Percentiles rank a stretch among this genome's conserved stretches.
These are phyloP conservation scores for Cacoxenus indagator DNA, from an alignment of 2,888 invertebrate genomes.

Conservation along the genomic window DNA sequence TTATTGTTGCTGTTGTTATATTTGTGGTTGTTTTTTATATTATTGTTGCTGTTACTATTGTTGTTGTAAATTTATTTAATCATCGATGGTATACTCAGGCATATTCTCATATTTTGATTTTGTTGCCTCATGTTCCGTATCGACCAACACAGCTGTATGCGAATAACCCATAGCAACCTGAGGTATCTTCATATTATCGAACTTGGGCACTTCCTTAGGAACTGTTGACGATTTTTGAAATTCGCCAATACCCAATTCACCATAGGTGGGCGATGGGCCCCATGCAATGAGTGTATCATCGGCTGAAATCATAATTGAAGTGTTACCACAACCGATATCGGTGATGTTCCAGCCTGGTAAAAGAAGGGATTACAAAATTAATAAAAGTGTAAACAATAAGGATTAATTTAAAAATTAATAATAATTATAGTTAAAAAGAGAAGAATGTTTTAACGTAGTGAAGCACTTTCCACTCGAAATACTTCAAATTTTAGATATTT, in stretches of 20 bases:
- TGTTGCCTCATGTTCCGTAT: constrained; percentile 73
- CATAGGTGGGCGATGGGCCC: constrained; percentile 95
- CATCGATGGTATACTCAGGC: constrained; percentile 72
- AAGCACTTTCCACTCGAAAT: no score
- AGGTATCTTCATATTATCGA: constrained; percentile 82
- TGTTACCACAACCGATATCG: constrained; percentile 85
- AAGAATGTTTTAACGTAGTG: no score
- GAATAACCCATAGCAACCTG: constrained; percentile 88
- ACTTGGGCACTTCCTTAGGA: constrained; percentile 86
- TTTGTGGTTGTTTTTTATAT: constrained; percentile 23
- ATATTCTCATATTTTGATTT: constrained; percentile 73
- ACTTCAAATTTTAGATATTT: no score
- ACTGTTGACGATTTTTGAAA: constrained; percentile 88
- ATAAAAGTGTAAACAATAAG: not conserved
- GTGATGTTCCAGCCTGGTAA: constrained; percentile 87
- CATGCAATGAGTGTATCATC: constrained; percentile 92
- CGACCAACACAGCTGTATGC: constrained; percentile 80
- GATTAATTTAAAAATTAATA: not conserved
- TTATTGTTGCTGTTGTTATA: constrained; percentile 16
- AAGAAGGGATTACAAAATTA: not conserved
- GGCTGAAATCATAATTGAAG: constrained; percentile 88
- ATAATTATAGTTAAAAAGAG: not conserved
- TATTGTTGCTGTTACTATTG: constrained; percentile 24
- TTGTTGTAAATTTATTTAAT: constrained; percentile 49
- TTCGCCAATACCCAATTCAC: constrained; percentile 93